Evolutionary conservation across 2,113 vertebrate species (phyloP).

Genomic region (Amazona vittata): DNA sequence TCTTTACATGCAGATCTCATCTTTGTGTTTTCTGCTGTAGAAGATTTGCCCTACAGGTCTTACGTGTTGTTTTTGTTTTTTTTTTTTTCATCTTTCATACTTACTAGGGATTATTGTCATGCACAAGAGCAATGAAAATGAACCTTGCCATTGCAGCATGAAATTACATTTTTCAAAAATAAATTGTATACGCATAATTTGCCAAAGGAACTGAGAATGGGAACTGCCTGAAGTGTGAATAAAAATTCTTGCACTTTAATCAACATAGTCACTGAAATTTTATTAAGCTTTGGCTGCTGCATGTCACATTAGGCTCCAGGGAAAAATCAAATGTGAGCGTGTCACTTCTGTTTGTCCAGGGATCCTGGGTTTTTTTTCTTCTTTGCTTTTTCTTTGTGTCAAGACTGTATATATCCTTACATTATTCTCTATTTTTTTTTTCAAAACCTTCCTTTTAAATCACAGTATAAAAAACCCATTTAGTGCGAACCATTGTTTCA

Average conservation of each 20-base stretch:
- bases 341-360: background rate
- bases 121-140: background rate
- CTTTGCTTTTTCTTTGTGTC: background rate
- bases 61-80: background rate
- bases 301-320: background rate
- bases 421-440: background rate
- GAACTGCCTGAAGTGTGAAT: slow-evolving; percentile 12
- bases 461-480: background rate
- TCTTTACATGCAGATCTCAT: background rate
- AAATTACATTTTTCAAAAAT: slow-evolving; percentile 24
- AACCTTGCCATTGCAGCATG: background rate
- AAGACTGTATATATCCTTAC: background rate
- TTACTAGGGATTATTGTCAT: background rate
- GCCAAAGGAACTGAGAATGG: background rate
- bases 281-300: slow-evolving; percentile 23
- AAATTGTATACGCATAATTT: background rate
- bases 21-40: background rate
- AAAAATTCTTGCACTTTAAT: slow-evolving; percentile 12
- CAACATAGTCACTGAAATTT: slow-evolving; percentile 13
- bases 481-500: background rate
- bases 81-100: background rate
- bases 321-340: background rate
- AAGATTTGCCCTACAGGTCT: background rate
- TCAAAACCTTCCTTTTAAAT: slow-evolving; percentile 2
- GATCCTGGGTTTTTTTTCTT: background rate